Conservation (phyloP, 2,797 vertebrate genomes). For the Halcyon smyrnensis region DNA sequence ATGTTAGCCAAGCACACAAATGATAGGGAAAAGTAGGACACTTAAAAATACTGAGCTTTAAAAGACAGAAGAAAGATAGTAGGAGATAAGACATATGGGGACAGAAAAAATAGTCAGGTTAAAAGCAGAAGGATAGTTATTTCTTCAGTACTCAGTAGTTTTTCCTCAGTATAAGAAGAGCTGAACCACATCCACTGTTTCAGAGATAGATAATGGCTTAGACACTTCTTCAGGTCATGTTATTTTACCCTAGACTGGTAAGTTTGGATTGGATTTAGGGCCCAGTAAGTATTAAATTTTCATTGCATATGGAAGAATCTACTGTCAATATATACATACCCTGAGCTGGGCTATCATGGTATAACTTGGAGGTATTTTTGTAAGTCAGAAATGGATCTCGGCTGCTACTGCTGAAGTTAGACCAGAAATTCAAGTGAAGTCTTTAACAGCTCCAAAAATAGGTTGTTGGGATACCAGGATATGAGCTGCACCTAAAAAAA, state of each 20-base stretch:
- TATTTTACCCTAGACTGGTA: not conserved
- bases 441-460: fast-evolving
- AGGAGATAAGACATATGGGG: not conserved
- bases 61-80: fast-evolving
- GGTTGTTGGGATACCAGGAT: not conserved
- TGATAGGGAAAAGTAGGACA: not conserved
- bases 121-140: not conserved
- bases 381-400: not conserved
- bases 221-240: not conserved
- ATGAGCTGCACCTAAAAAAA: not conserved
- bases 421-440: not conserved
- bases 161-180: not conserved
- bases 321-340: not conserved
- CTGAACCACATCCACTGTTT: not conserved
- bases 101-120: not conserved
- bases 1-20: not conserved
- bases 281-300: not conserved
- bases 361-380: not conserved
- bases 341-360: not conserved
- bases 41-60: not conserved
- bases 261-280: not conserved
- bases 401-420: not conserved
- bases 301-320: not conserved
- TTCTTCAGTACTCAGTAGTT: not conserved
- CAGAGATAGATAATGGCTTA: not conserved